A percentile compares a stretch with the other conserved stretches of the same genome.
Conservation (phyloP, 2,888 invertebrate genomes). For the Drosophila longiperda region DNA sequence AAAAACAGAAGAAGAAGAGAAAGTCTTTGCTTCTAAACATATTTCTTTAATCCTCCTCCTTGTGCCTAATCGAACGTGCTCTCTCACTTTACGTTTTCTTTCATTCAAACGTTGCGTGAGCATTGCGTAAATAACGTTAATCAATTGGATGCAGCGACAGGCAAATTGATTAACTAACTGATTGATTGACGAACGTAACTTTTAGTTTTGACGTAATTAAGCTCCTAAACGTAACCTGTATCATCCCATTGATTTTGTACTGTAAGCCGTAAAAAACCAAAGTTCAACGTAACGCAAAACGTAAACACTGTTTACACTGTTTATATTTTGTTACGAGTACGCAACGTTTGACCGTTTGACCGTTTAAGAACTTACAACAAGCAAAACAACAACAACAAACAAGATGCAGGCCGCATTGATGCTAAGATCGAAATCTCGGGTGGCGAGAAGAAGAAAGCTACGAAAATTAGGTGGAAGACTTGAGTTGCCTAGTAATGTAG, state of each 20-base stretch:
- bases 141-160: slow-evolving; percentile 49
- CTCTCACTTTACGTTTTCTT: slow-evolving; percentile 61
- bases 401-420: slow-evolving; percentile 96
- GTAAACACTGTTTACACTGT: slow-evolving; percentile 24
- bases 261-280: slow-evolving; percentile 42
- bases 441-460: slow-evolving; percentile 91
- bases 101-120: slow-evolving; percentile 46
- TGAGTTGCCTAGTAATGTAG: slow-evolving; percentile 94
- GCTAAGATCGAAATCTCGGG: slow-evolving; percentile 95
- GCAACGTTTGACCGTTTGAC: slow-evolving; percentile 41
- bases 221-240: slow-evolving; percentile 83
- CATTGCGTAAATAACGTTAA: slow-evolving; percentile 35
- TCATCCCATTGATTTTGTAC: slow-evolving; percentile 76
- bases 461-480: slow-evolving; percentile 90
- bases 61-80: slow-evolving; percentile 73
- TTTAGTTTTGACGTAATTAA: slow-evolving; percentile 81
- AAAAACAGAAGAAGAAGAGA: slow-evolving; percentile 23
- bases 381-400: slow-evolving; percentile 75
- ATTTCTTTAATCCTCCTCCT: slow-evolving; percentile 73
- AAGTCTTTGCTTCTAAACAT: slow-evolving; percentile 52
- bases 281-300: slow-evolving; percentile 24
- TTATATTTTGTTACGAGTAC: slow-evolving; percentile 29
- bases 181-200: slow-evolving; percentile 52
- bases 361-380: slow-evolving; percentile 49
- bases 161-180: slow-evolving; percentile 31